Conservation (phyloP, 37 sponge, comb jelly and placozoan genomes). For the Halichondria panicea region DNA sequence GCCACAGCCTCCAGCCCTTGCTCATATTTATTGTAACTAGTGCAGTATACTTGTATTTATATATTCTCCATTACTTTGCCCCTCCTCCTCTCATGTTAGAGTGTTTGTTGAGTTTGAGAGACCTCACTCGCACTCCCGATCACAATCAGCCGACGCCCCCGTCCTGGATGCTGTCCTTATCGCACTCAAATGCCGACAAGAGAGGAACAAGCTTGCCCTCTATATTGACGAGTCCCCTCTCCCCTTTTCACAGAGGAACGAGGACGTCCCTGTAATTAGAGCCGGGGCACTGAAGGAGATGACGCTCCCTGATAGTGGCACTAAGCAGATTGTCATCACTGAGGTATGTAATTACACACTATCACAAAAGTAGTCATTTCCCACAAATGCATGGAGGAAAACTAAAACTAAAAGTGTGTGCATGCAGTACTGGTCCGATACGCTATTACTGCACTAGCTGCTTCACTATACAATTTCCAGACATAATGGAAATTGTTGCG, state of each 20-base stretch:
- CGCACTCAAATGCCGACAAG: constrained; percentile 56
- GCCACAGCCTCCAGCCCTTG: background rate
- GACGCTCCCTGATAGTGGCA: constrained; percentile 40
- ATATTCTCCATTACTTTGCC: background rate
- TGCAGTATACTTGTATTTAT: too few relatives aligned
- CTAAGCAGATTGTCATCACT: constrained; percentile 44
- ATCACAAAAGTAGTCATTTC: too few relatives aligned
- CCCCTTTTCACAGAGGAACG: background rate
- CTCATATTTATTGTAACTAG: background rate
- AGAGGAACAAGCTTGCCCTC: constrained; percentile 9
- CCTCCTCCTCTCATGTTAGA: constrained; percentile 23
- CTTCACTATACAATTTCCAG: too few relatives aligned
- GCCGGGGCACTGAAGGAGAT: background rate
- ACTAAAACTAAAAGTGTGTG: too few relatives aligned
- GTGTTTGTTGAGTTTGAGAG: constrained; percentile 71
- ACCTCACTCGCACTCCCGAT: background rate
- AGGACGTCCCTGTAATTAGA: background rate
- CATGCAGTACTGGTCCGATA: too few relatives aligned
- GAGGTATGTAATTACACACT: constrained; percentile 48
- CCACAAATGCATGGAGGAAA: too few relatives aligned
- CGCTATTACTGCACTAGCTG: too few relatives aligned
- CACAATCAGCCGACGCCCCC: background rate
- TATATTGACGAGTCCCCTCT: too few relatives aligned
- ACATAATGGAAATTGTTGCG: too few relatives aligned
- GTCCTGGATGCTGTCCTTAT: constrained; percentile 58